A percentile compares a stretch with the other conserved stretches of the same genome.
Evolutionary conservation across 2,113 vertebrate species (phyloP).

Genomic region (Naja naja): DNA sequence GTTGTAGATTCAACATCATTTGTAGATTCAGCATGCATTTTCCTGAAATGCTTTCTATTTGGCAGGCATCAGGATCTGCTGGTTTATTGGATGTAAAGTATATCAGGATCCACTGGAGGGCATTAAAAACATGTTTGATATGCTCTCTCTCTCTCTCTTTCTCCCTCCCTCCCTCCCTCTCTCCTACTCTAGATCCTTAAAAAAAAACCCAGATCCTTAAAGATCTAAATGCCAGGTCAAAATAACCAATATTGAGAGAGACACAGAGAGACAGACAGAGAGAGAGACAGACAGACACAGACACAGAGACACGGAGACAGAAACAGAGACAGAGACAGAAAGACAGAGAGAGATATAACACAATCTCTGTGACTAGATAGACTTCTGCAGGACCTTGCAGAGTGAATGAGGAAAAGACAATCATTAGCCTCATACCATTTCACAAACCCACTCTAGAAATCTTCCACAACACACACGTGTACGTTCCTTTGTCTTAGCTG

Average conservation of each 20-base stretch:
- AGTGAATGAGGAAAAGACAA: neutral
- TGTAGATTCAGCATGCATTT: neutral
- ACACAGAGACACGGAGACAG: no score
- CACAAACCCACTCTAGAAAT: neutral
- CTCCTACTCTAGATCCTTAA: no score
- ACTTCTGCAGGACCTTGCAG: neutral
- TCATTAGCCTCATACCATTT: neutral
- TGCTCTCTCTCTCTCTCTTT: neutral
- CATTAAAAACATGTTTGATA: slow-evolving; percentile 37
- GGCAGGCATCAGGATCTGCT: neutral
- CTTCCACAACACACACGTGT: neutral
- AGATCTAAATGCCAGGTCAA: slow-evolving; percentile 4
- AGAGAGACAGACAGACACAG: no score
- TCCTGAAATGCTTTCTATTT: neutral
- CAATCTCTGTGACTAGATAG: neutral
- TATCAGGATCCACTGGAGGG: slow-evolving; percentile 58
- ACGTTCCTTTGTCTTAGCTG: neutral
- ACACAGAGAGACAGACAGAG: neutral
- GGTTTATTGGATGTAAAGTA: neutral
- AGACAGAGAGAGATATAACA: neutral
- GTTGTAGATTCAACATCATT: neutral
- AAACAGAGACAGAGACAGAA: neutral
- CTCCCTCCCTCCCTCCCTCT: neutral
- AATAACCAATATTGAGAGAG: neutral
- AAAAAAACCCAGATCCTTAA: neutral